A percentile compares a stretch with the other conserved stretches of the same genome.
Evolutionary conservation across 1,140 invertebrate genomes (phyloP).

Genomic region (Platorchestia sp.): DNA sequence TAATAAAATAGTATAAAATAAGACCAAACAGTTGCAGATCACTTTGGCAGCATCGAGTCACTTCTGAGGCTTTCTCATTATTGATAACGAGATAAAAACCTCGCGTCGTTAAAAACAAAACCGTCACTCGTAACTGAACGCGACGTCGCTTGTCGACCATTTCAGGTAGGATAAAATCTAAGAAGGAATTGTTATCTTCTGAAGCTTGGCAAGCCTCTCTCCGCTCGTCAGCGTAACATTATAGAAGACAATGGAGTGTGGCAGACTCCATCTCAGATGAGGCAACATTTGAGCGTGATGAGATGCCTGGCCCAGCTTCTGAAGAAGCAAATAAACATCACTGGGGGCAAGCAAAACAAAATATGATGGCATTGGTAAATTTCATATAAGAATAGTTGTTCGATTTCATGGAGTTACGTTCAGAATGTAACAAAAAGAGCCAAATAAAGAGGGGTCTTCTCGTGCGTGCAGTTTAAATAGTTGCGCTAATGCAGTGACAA

Average conservation of each 20-base stretch:
- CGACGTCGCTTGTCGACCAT: neutral
- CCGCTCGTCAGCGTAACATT: neutral
- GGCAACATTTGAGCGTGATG: neutral
- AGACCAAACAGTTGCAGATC: neutral
- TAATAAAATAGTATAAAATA: neutral
- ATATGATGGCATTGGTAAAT: neutral
- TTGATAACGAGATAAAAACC: neutral
- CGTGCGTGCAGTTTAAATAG: neutral
- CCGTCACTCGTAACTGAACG: neutral
- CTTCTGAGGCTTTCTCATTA: neutral
- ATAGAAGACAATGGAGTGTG: neutral
- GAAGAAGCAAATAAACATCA: neutral
- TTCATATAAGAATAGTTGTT: neutral
- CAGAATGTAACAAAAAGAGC: neutral
- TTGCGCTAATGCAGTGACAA: neutral
- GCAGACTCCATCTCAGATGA: neutral
- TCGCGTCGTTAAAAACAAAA: neutral
- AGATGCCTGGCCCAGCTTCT: neutral
- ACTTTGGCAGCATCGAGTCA: neutral
- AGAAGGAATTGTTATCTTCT: neutral
- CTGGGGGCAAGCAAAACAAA: neutral
- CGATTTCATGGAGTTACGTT: neutral
- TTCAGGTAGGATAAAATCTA: neutral
- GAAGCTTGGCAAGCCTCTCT: neutral
- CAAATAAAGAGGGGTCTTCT: neutral